Conservation (phyloP, 1,140 invertebrate species). For the Drosophila ercepeae region DNA sequence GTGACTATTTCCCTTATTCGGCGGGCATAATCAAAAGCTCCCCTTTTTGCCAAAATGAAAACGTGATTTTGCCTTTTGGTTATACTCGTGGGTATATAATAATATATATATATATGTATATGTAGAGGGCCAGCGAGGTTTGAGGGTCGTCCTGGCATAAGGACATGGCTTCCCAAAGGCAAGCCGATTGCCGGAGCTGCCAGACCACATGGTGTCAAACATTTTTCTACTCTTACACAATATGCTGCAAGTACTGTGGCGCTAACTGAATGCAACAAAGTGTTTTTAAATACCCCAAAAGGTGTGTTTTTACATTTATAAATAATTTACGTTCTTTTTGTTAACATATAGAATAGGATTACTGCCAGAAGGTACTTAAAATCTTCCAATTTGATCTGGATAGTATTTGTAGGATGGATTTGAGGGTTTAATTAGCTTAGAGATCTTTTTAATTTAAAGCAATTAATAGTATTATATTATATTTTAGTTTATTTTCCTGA, state of each 20-base stretch:
- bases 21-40: constrained; percentile 63
- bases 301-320: neutral
- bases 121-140: constrained; percentile 3
- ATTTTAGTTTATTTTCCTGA: neutral
- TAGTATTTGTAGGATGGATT: too few species aligned
- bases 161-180: constrained; percentile 29
- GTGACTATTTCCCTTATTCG: constrained; percentile 69
- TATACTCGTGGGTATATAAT: too few species aligned
- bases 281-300: neutral
- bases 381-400: neutral
- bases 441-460: too few species aligned
- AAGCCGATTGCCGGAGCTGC: too few species aligned
- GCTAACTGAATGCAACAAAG: neutral
- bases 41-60: constrained; percentile 58
- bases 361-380: neutral
- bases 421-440: too few species aligned
- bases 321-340: neutral
- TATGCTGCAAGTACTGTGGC: constrained; percentile 63
- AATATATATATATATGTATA: constrained; percentile 2
- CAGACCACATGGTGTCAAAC: constrained; percentile 70
- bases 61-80: constrained; percentile 58
- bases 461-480: neutral
- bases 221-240: constrained; percentile 77
- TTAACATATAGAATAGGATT: neutral
- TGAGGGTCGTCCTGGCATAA: constrained; percentile 30